phyloP scores from a whole-genome alignment of 2,888 invertebrate species.

The Megalurothrips usitatus region DNA sequence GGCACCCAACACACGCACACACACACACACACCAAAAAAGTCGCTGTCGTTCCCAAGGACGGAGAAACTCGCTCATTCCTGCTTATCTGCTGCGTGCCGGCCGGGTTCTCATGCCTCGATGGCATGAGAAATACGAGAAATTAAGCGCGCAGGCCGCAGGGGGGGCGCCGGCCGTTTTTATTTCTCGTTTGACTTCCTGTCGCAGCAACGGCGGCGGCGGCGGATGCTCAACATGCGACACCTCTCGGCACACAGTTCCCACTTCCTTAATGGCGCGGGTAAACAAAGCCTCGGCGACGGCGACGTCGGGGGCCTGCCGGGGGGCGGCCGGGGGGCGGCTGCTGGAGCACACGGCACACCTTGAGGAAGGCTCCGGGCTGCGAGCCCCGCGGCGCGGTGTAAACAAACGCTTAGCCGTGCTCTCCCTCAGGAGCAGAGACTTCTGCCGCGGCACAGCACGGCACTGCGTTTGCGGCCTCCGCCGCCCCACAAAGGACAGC shows the following conservation, averaged over 20 bases:
- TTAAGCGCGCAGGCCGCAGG: too few species aligned
- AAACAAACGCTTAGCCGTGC: not conserved
- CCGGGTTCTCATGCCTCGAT: not conserved
- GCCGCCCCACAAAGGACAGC: not conserved
- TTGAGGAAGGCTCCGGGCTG: not conserved
- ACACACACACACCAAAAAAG: too few species aligned
- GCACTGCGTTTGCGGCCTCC: not conserved
- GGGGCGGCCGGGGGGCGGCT: not conserved
- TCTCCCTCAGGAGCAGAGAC: too few species aligned
- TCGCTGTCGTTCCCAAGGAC: too few species aligned
- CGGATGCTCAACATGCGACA: too few species aligned
- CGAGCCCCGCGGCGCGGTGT: not conserved
- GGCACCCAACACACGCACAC: too few species aligned
- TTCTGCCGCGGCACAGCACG: not conserved
- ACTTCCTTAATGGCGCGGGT: constrained; percentile 1
- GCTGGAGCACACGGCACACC: not conserved
- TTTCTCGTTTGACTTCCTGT: too few species aligned
- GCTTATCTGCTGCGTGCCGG: not conserved
- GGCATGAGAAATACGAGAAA: too few species aligned
- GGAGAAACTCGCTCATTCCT: too few species aligned
- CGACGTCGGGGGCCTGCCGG: not conserved
- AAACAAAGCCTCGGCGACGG: not conserved
- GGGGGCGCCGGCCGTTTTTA: too few species aligned
- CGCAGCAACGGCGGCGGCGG: too few species aligned
- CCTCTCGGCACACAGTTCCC: not conserved